These are phyloP conservation scores for Shinisaurus crocodilurus DNA, from an alignment of 2,113 vertebrate species.

Conservation along the genomic window DNA sequence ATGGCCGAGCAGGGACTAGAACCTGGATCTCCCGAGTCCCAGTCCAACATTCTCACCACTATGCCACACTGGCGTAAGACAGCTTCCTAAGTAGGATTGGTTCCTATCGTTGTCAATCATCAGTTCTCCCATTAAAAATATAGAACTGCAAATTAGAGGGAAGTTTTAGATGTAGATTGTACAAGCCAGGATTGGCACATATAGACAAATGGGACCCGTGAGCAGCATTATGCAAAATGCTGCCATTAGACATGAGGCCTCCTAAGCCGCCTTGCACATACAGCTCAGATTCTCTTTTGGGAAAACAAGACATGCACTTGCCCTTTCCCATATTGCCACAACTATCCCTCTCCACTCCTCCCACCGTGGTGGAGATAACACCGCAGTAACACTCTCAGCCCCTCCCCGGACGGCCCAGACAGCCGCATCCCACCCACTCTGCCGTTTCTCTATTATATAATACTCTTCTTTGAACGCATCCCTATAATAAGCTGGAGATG, in stretches of 20 bases:
- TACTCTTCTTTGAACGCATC: background rate
- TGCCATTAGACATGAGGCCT: background rate
- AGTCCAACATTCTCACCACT: too few relatives aligned
- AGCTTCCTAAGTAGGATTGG: background rate
- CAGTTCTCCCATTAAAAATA: too few relatives aligned
- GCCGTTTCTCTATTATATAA: background rate
- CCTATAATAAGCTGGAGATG: constrained; percentile 26
- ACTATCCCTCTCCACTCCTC: background rate
- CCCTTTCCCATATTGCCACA: background rate
- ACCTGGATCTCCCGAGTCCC: too few relatives aligned
- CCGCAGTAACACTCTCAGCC: too few relatives aligned
- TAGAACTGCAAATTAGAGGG: background rate
- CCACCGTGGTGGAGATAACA: background rate
- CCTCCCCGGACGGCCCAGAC: constrained; percentile 14
- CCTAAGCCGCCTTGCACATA: background rate
- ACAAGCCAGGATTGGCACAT: too few relatives aligned
- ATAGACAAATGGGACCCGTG: too few relatives aligned
- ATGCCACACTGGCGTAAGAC: background rate
- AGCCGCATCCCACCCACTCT: background rate
- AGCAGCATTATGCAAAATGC: background rate
- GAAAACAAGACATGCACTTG: background rate
- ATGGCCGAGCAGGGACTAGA: too few relatives aligned
- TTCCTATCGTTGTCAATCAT: too few relatives aligned
- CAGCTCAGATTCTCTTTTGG: background rate
- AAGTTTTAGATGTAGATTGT: background rate